Percentiles rank a stretch among this genome's conserved stretches.
Evolutionary conservation across 2,113 vertebrate genomes (phyloP).

Genomic region (Meleagris gallopavo): DNA sequence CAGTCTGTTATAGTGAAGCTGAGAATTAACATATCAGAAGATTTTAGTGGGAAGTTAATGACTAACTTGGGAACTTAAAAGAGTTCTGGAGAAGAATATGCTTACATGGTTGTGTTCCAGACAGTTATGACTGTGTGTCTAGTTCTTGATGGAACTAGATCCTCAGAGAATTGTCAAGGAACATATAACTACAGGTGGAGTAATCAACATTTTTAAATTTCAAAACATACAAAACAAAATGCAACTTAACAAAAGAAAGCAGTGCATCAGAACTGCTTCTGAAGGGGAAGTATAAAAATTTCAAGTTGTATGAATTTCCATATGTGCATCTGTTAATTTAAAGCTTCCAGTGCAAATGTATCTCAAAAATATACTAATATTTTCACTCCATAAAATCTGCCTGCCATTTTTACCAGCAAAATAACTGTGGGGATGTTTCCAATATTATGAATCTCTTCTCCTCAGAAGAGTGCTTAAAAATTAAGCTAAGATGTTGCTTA

Average conservation of each 20-base stretch:
- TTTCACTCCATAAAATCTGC: not conserved
- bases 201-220: not conserved
- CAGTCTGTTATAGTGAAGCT: not conserved
- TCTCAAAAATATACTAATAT: not conserved
- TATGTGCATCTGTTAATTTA: not conserved
- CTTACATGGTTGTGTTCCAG: not conserved
- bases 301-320: not conserved
- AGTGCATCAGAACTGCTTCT: not conserved
- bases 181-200: not conserved
- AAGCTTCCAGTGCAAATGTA: not conserved
- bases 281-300: not conserved
- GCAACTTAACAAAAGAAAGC: not conserved
- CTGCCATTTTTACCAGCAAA: not conserved
- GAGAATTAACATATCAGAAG: not conserved
- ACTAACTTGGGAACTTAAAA: not conserved
- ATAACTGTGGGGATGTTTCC: not conserved
- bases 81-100: not conserved
- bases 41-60: not conserved
- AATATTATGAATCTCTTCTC: not conserved
- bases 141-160: not conserved
- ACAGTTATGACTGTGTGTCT: not conserved
- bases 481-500: not conserved
- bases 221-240: not conserved
- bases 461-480: not conserved
- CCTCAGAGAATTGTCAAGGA: not conserved